Evolutionary conservation across 1,140 invertebrate genomes (phyloP).

Genomic region (Calliopsis andreniformis): DNA sequence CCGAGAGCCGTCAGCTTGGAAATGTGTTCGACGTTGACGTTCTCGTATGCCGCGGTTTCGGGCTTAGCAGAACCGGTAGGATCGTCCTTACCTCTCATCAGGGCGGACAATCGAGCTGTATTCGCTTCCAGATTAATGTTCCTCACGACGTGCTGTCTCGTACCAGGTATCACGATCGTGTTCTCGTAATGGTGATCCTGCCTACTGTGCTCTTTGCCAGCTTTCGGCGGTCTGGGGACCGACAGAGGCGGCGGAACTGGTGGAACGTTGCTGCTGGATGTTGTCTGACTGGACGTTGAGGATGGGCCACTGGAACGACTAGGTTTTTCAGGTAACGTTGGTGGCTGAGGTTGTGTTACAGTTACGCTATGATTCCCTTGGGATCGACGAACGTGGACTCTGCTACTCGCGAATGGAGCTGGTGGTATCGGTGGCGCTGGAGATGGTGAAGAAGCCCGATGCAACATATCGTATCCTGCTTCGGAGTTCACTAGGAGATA

Average conservation of each 20-base stretch:
- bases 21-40: constrained; percentile 95
- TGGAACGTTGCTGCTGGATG: constrained; percentile 63
- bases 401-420: constrained; percentile 64
- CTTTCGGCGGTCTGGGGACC: constrained; percentile 74
- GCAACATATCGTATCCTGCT: constrained; percentile 79
- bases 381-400: constrained; percentile 64
- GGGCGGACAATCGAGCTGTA: constrained; percentile 72
- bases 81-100: constrained; percentile 78
- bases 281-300: constrained; percentile 55
- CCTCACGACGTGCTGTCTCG: constrained; percentile 78
- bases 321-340: constrained; percentile 73
- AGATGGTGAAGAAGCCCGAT: constrained; percentile 76
- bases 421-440: constrained; percentile 68
- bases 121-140: constrained; percentile 77
- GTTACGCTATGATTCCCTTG: constrained; percentile 55
- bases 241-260: constrained; percentile 77
- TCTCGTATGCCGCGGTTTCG: constrained; percentile 87
- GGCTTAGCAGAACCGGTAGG: constrained; percentile 66
- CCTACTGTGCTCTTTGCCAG: constrained; percentile 63
- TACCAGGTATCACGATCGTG: constrained; percentile 83
- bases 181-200: constrained; percentile 84
- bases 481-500: constrained; percentile 71
- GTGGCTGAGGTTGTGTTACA: constrained; percentile 46
- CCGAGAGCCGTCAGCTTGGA: constrained; percentile 92
- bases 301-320: constrained; percentile 56